Conservation (phyloP, 1,140 invertebrate genomes). For the Dreissena polymorpha region DNA sequence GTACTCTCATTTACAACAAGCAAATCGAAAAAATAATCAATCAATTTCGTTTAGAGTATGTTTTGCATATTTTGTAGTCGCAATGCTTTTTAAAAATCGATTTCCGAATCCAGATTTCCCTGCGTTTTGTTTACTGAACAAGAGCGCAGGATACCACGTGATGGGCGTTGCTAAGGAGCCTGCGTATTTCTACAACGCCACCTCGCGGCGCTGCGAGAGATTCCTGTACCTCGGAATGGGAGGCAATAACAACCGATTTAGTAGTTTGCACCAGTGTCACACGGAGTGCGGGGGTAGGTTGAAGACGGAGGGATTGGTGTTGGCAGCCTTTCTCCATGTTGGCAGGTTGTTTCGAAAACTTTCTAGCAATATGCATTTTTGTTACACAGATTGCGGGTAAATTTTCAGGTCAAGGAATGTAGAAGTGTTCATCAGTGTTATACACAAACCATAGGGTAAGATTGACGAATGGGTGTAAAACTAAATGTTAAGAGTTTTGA, state of each 20-base stretch:
- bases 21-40: too few species aligned
- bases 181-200: constrained; percentile 24
- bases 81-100: too few species aligned
- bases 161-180: background rate
- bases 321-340: background rate
- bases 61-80: too few species aligned
- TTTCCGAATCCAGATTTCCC: constrained; percentile 22
- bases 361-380: background rate
- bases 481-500: background rate
- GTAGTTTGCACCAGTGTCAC: constrained; percentile 45
- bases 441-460: background rate
- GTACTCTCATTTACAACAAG: too few species aligned
- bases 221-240: constrained; percentile 8
- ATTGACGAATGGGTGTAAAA: background rate
- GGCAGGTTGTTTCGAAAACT: background rate
- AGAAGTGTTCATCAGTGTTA: background rate
- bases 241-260: constrained; percentile 41
- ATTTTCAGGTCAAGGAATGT: too few species aligned
- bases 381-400: too few species aligned
- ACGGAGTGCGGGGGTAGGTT: constrained; percentile 42
- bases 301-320: background rate
- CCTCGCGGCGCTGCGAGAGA: constrained; percentile 5
- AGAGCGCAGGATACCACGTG: background rate
- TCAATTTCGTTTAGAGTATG: too few species aligned
- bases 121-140: background rate